Conservation (phyloP, 2,888 invertebrate genomes). For the Cyrtodaria siliqua region DNA sequence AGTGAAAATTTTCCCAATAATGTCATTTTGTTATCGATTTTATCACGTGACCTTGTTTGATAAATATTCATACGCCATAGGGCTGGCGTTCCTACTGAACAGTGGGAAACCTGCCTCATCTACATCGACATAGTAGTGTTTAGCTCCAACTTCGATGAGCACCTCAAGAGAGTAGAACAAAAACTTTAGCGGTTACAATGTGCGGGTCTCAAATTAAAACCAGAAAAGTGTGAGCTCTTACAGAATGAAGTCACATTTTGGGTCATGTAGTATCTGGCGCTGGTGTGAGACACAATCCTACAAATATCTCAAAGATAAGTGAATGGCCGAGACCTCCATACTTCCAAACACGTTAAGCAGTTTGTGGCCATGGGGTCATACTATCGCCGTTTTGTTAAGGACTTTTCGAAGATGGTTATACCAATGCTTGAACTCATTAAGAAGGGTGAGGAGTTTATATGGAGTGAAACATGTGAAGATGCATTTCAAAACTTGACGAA, state of each 20-base stretch:
- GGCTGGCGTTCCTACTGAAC: slow-evolving; percentile 11
- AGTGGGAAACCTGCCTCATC: slow-evolving; percentile 22
- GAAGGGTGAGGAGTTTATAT: background rate
- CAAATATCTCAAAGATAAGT: slow-evolving; percentile 10
- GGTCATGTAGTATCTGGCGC: slow-evolving; percentile 12
- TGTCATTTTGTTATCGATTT: no score
- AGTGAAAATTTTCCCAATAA: no score
- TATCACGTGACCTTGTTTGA: no score
- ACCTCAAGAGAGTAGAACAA: slow-evolving; percentile 17
- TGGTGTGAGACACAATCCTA: slow-evolving; percentile 11
- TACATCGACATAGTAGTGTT: slow-evolving; percentile 38
- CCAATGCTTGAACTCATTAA: slow-evolving; percentile 17
- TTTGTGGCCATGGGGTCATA: slow-evolving; percentile 15
- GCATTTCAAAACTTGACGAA: slow-evolving; percentile 37
- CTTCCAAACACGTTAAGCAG: slow-evolving; percentile 17
- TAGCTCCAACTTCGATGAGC: slow-evolving; percentile 26
- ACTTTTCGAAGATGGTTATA: slow-evolving; percentile 9
- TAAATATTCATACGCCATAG: no score
- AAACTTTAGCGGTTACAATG: slow-evolving; percentile 19
- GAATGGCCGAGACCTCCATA: slow-evolving; percentile 11
- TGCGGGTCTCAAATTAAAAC: slow-evolving; percentile 21
- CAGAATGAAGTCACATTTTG: background rate
- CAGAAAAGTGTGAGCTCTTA: slow-evolving; percentile 8
- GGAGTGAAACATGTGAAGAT: slow-evolving; percentile 8
- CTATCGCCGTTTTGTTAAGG: slow-evolving; percentile 18